Percentiles rank a stretch among this genome's conserved stretches.
Evolutionary conservation across 2,113 vertebrate genomes (phyloP).

Genomic region (Leptocoma aspasia): DNA sequence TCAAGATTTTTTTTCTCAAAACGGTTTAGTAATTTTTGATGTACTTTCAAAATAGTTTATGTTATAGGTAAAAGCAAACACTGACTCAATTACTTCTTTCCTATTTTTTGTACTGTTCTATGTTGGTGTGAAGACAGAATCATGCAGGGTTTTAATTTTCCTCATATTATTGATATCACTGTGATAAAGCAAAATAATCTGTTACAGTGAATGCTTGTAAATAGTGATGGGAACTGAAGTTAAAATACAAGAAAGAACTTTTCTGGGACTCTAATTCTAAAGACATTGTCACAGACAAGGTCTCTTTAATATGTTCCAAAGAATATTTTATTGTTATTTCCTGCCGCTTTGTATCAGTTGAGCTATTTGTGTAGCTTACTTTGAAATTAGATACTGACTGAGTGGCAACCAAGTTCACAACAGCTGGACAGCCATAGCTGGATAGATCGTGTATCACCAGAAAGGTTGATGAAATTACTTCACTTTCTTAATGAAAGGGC

Average conservation of each 20-base stretch:
- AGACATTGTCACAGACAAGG: background rate
- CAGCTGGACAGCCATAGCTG: background rate
- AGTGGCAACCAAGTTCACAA: background rate
- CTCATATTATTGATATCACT: background rate
- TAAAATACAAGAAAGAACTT: background rate
- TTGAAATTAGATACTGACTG: background rate
- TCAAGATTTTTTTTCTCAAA: background rate
- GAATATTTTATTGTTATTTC: background rate
- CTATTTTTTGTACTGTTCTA: background rate
- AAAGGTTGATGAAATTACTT: background rate
- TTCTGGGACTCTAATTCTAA: background rate
- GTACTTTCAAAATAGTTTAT: background rate
- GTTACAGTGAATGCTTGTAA: background rate
- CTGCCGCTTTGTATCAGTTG: background rate
- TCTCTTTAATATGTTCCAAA: background rate
- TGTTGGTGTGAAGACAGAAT: background rate
- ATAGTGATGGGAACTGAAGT: background rate
- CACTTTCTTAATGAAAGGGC: background rate
- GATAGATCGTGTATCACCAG: background rate
- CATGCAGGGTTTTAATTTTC: background rate
- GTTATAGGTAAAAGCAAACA: background rate
- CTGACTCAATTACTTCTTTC: background rate
- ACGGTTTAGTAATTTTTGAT: fast-evolving
- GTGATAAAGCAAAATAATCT: background rate
- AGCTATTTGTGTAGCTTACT: background rate